Base-by-base conservation (phyloP, 2,888 invertebrate species). In the Hydrotaea diabolus region DNA sequence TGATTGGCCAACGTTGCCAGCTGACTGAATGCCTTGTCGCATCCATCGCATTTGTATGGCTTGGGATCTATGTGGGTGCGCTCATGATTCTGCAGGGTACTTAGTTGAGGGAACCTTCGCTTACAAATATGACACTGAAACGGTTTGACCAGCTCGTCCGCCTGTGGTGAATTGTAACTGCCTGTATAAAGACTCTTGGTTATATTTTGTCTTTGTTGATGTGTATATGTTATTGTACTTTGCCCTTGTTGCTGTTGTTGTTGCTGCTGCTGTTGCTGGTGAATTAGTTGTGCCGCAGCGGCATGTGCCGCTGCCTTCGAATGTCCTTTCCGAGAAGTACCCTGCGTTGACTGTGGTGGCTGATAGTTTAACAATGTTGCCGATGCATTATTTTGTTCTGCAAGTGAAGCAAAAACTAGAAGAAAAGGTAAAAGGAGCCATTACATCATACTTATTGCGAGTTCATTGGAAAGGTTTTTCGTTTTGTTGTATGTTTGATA, bases 61-160 rank as follows among this genome's bases (percentile, higher is more conserved):
- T 91, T 91, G 74, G 91, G 91, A 88, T 91, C 91, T 86, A 91
- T 89, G 87, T 91, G 91, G 82, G 91, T 91, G 87, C 91, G 90
- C 77, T 91, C 91, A 69, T 91, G 91, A 85, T 91, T 91, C 80
- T 91, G 91, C 89, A 91, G 88, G 87, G 91, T 91, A 85, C 90
- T 91, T 77, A 91, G 80, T 83, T 91, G 91, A 17, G 91, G 91
- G 49, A 91, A 91, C 31, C 91, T 91, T 43, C 91, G 89, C 86
- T 91, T 91, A 85, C 91, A 91, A 75, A 91, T 88, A 80, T 88
- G 90, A 86, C 91, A 91, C 85, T 91, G 91, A 82, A 89, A 91
- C 82, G 91, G 91, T 83, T 91, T 91, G 49, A 91, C 91, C 83
- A 91, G 83, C 86, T 91, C 91, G 80, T 90, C 91, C 73, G 91